phyloP scores from a whole-genome alignment of 1,140 invertebrate genomes.

The Apocrypta bakeri region DNA sequence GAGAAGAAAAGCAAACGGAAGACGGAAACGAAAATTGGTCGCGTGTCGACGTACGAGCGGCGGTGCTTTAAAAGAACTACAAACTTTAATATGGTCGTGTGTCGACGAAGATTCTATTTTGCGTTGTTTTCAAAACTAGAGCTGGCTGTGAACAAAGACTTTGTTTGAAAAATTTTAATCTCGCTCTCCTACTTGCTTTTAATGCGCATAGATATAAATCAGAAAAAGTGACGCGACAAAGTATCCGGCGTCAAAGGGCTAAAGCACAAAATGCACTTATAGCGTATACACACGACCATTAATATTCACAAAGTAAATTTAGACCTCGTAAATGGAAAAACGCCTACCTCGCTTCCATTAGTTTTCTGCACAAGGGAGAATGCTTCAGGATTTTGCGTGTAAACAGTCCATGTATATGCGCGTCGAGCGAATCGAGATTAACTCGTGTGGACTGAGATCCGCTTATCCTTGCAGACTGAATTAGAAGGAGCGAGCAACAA shows the following conservation, averaged over 20 bases:
- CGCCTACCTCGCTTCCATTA: neutral
- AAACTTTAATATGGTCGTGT: neutral
- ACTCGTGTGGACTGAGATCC: neutral
- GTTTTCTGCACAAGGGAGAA: neutral
- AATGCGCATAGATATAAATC: neutral
- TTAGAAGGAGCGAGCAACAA: constrained; percentile 4
- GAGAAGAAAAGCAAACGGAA: neutral
- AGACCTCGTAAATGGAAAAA: neutral
- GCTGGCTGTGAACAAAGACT: neutral
- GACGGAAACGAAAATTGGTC: neutral
- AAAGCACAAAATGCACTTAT: neutral
- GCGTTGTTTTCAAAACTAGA: neutral
- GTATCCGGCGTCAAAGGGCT: neutral
- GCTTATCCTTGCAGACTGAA: constrained; percentile 8
- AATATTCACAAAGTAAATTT: constrained; percentile 22
- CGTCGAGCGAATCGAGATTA: neutral
- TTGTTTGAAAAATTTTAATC: neutral
- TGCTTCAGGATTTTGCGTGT: neutral
- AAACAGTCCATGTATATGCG: neutral
- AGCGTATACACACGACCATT: neutral
- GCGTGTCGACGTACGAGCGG: neutral
- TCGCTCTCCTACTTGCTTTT: neutral
- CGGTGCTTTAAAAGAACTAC: neutral
- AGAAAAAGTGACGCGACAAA: neutral
- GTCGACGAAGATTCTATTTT: constrained; percentile 19